Percentiles rank a stretch among this genome's conserved stretches.
phyloP scores from a whole-genome alignment of 2,888 invertebrate species.

The Leucophenga maculata region DNA sequence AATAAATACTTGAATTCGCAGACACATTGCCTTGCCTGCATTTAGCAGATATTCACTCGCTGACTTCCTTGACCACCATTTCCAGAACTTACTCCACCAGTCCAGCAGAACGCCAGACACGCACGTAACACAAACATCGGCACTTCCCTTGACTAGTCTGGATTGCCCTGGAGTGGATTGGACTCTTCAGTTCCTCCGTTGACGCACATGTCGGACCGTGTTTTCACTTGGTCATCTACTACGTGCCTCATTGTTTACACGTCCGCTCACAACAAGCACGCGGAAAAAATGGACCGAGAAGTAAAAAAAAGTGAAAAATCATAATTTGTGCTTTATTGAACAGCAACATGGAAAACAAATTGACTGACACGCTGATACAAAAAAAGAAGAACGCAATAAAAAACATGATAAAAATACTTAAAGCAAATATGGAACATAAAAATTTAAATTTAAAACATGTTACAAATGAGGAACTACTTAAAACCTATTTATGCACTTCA shows the following conservation, averaged over 20 bases:
- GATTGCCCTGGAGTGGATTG: background rate
- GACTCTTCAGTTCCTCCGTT: background rate
- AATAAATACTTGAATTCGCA: no score
- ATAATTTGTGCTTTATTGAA: slow-evolving; percentile 28
- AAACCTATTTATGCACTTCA: no score
- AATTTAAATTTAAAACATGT: no score
- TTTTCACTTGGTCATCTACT: background rate
- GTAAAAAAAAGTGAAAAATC: background rate
- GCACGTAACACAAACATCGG: no score
- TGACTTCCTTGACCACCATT: background rate
- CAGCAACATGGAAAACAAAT: slow-evolving; percentile 17
- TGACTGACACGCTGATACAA: slow-evolving; percentile 23
- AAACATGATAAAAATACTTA: background rate
- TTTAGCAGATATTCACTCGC: slow-evolving; percentile 1
- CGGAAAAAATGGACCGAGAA: background rate
- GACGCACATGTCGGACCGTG: background rate
- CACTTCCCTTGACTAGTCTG: no score
- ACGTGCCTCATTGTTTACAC: slow-evolving; percentile 25
- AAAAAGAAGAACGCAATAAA: background rate
- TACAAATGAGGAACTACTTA: no score
- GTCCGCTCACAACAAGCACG: background rate
- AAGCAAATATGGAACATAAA: no score
- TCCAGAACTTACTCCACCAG: background rate
- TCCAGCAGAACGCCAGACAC: no score
- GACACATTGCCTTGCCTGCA: background rate